Percentiles rank a stretch among this genome's conserved stretches.
phyloP scores from a whole-genome alignment of 2,888 invertebrate species.

The Helicoverpa assulta region DNA sequence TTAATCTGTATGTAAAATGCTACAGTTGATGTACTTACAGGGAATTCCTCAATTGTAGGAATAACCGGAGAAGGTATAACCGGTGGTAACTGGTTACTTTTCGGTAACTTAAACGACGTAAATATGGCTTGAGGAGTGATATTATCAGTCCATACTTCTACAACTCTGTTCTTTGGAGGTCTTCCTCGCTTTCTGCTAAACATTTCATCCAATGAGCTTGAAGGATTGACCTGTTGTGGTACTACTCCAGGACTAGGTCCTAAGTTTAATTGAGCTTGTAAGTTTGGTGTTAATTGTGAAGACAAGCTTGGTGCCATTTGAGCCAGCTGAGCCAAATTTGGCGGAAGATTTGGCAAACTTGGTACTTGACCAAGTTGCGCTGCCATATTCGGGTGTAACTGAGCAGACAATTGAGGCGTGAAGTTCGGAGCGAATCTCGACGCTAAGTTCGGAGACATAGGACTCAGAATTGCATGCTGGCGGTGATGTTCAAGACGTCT shows the following conservation, averaged over 20 bases:
- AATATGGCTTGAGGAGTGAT: slow-evolving; percentile 97
- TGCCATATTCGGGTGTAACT: slow-evolving; percentile 87
- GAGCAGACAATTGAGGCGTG: slow-evolving; percentile 85
- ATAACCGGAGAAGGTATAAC: slow-evolving; percentile 83
- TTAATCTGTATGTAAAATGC: neutral
- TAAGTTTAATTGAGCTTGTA: slow-evolving; percentile 84
- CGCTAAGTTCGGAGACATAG: slow-evolving; percentile 90
- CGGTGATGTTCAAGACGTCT: slow-evolving; percentile 96
- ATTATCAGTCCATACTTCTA: slow-evolving; percentile 97
- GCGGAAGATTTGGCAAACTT: slow-evolving; percentile 81
- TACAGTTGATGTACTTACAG: slow-evolving; percentile 74
- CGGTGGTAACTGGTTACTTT: slow-evolving; percentile 89
- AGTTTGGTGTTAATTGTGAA: slow-evolving; percentile 83
- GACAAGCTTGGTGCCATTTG: slow-evolving; percentile 86
- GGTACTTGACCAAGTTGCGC: slow-evolving; percentile 87
- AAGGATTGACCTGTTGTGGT: slow-evolving; percentile 85
- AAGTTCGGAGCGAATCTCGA: slow-evolving; percentile 90
- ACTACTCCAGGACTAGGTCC: slow-evolving; percentile 80
- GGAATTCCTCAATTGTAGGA: slow-evolving; percentile 85
- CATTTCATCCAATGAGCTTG: slow-evolving; percentile 96
- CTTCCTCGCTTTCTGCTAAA: slow-evolving; percentile 97
- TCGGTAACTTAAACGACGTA: slow-evolving; percentile 97
- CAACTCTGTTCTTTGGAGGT: slow-evolving; percentile 98
- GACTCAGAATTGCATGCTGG: slow-evolving; percentile 94
- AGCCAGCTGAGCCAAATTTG: slow-evolving; percentile 85